Percentiles rank a stretch among this genome's conserved stretches.
Evolutionary conservation across 23 tunicate species (phyloP).

Genomic region (Clavelina lepadiformis): DNA sequence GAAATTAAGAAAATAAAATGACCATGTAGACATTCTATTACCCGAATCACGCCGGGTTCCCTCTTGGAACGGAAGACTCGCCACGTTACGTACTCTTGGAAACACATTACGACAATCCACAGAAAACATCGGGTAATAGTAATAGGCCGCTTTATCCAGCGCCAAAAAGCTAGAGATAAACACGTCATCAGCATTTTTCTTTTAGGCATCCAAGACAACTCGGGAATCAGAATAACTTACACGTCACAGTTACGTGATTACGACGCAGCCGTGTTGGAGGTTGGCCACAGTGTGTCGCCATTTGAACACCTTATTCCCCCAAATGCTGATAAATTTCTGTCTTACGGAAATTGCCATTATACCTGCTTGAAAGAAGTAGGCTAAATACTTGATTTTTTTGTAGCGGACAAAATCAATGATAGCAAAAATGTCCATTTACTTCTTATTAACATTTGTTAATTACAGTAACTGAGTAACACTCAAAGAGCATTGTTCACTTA

Average conservation of each 20-base stretch:
- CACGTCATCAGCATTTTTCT: background rate
- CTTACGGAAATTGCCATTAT: background rate
- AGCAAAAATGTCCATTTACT: no score
- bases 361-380: no score
- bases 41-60: conserved; percentile 6
- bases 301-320: conserved; percentile 14
- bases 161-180: no score
- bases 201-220: conserved; percentile 14
- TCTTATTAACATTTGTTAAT: no score
- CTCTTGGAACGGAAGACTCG: conserved; percentile 3
- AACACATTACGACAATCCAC: conserved; percentile 31
- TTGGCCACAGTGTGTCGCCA: background rate
- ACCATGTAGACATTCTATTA: background rate
- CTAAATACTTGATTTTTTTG: no score
- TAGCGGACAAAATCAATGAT: no score
- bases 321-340: background rate
- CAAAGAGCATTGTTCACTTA: no score
- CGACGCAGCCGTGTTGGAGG: conserved; percentile 11
- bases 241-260: conserved; percentile 5
- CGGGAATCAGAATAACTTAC: conserved; percentile 11
- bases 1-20: background rate
- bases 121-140: conserved; percentile 1
- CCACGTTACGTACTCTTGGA: conserved; percentile 9
- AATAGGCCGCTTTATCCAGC: no score
- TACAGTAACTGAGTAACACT: no score